Evolutionary conservation across 2,797 vertebrate species (phyloP).

Genomic region (Tauraco hartlaubi): DNA sequence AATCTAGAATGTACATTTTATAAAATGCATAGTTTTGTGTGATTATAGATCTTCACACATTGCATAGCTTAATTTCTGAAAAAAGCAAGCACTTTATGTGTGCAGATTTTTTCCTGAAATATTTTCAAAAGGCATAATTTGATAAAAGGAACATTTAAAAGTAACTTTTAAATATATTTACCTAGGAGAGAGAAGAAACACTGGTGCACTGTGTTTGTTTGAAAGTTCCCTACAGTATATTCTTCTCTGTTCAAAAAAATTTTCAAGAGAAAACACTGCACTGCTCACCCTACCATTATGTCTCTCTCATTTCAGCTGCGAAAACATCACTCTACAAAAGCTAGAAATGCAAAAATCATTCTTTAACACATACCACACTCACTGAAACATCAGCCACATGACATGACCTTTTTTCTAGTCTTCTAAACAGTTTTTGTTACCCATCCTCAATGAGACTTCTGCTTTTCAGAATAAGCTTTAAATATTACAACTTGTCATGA

Average conservation of each 20-base stretch:
- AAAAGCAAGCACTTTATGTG: neutral
- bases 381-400: neutral
- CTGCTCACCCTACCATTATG: neutral
- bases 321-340: neutral
- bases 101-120: neutral
- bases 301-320: neutral
- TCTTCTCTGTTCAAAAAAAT: neutral
- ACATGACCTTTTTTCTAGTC: neutral
- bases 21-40: neutral
- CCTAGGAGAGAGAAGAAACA: neutral
- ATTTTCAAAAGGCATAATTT: neutral
- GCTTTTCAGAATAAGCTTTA: neutral
- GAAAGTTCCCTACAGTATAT: neutral
- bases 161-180: neutral
- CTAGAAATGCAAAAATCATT: neutral
- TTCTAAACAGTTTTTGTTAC: neutral
- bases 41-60: neutral
- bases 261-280: fast-evolving
- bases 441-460: neutral
- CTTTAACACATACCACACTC: neutral
- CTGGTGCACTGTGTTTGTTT: neutral
- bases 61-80: neutral
- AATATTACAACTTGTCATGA: neutral
- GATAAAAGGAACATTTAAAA: neutral
- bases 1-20: neutral